phyloP scores from a whole-genome alignment of 2,797 vertebrate species.

The Scleropages formosus region DNA sequence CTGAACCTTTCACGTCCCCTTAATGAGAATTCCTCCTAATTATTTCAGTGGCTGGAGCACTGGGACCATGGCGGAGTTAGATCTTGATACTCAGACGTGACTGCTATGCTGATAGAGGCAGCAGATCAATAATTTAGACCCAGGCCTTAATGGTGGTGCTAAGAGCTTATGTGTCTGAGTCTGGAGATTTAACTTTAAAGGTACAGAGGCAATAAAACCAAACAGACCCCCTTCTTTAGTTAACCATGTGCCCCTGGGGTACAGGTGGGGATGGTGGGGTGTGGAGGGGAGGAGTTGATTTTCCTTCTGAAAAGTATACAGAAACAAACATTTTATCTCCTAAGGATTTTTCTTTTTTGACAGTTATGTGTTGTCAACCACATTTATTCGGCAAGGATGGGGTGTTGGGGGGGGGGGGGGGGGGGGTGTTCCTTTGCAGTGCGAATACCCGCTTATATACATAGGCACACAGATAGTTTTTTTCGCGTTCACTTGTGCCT shows the following conservation, averaged over 20 bases:
- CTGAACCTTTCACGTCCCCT: constrained; percentile 86
- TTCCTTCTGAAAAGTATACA: constrained; percentile 39
- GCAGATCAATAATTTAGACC: constrained; percentile 98
- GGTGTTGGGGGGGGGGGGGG: no score
- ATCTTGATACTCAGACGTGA: constrained; percentile 87
- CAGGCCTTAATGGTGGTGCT: constrained; percentile 84
- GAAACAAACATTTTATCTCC: neutral
- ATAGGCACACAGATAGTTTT: neutral
- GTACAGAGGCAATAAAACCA: constrained; percentile 51
- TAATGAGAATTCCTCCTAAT: constrained; percentile 99
- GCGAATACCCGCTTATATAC: neutral
- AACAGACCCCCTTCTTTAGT: constrained; percentile 56
- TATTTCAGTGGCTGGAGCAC: constrained; percentile 90
- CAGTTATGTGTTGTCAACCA: neutral
- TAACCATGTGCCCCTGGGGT: constrained; percentile 45
- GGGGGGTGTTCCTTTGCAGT: no score
- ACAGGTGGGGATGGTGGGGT: constrained; percentile 50
- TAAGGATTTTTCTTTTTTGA: neutral
- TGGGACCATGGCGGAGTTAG: constrained; percentile 81
- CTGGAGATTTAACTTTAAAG: constrained; percentile 75
- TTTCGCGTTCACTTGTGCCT: neutral
- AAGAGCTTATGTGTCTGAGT: constrained; percentile 85
- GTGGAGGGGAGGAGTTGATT: constrained; percentile 45
- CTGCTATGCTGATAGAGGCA: constrained; percentile 91
- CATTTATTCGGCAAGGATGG: neutral